Conservation (phyloP, 2,888 invertebrate species). For the Chrysopilus asiliformis region DNA sequence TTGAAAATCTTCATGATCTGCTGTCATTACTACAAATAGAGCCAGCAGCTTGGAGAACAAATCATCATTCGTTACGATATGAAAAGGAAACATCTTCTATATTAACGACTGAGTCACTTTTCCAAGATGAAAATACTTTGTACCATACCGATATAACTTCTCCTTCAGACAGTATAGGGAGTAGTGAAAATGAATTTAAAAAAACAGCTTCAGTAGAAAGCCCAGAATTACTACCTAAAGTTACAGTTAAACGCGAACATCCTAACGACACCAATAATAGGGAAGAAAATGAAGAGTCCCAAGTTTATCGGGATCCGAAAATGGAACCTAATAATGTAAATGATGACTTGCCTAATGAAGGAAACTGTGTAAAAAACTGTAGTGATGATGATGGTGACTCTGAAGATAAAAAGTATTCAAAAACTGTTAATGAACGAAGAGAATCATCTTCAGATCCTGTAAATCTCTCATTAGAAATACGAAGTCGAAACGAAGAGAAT, state of each 20-base stretch:
- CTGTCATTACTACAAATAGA: conserved; percentile 74
- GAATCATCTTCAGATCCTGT: conserved; percentile 71
- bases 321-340: conserved; percentile 13
- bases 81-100: conserved; percentile 30
- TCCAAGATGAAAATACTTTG: conserved; percentile 31
- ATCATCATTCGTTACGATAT: conserved; percentile 35
- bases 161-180: conserved; percentile 33
- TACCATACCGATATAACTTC: conserved; percentile 14
- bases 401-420: conserved; percentile 25
- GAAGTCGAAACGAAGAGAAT: conserved; percentile 45
- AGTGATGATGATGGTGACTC: conserved; percentile 37
- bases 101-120: conserved; percentile 40
- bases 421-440: conserved; percentile 37
- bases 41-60: conserved; percentile 59
- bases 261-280: conserved; percentile 13
- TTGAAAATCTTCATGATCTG: conserved; percentile 69
- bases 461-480: conserved; percentile 54
- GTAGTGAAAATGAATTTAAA: conserved; percentile 35
- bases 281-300: conserved; percentile 14
- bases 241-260: conserved; percentile 15
- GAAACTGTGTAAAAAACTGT: conserved; percentile 20
- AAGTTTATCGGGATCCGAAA: conserved; percentile 4
- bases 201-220: conserved; percentile 15
- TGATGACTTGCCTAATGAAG: conserved; percentile 11
- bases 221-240: conserved; percentile 13